Evolutionary conservation across 2,888 invertebrate species (phyloP), one percentile per base, ranked within the genome.

Genomic region (Sphaeridia pumilis): DNA sequence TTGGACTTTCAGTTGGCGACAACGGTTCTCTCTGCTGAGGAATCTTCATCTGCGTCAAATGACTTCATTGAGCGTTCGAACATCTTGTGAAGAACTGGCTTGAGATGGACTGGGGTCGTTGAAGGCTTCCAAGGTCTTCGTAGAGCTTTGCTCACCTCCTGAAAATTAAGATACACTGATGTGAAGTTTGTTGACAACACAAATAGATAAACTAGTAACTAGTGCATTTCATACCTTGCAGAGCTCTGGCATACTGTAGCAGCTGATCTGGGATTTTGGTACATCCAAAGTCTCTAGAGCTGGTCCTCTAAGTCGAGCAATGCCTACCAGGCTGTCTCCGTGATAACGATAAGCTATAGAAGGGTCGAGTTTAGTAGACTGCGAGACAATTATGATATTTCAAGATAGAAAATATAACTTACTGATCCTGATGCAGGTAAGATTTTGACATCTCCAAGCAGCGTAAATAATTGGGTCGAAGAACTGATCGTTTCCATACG

Each of bases 301-400:
- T 22, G 73, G 67, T 43, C 77, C 77, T 50, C 80, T 71, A 28
- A 82, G 72, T 58, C 81, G 73, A 35, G 79, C 78, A 47, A 83
- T 78, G 22, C 80, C 81, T 27, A 81, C 72, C 49, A 82, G 69
- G 70, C 81, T 78, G 59, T 79, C 76, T 54, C 76, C 76, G 58
- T 72, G 73, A 67, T 81, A 78, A 61, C 78, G 76, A 67, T 80
- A 79, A 34, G 81, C 78, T 72, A 57, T n/a, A n/a, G n/a, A n/a
- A n/a, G n/a, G n/a, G n/a, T n/a, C n/a, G n/a, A n/a, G n/a, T n/a
- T n/a, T n/a, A n/a, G n/a, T n/a, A n/a, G n/a, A n/a, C n/a, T n/a
- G n/a, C n/a, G n/a, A n/a, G n/a, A n/a, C n/a, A n/a, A n/a, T n/a
- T n/a, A n/a, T n/a, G n/a, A n/a, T n/a, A n/a, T n/a, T n/a, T n/a